A percentile compares a stretch with the other conserved stretches of the same genome.
phyloP scores from a whole-genome alignment of 2,113 vertebrate genomes.

The Entosphenus tridentatus region DNA sequence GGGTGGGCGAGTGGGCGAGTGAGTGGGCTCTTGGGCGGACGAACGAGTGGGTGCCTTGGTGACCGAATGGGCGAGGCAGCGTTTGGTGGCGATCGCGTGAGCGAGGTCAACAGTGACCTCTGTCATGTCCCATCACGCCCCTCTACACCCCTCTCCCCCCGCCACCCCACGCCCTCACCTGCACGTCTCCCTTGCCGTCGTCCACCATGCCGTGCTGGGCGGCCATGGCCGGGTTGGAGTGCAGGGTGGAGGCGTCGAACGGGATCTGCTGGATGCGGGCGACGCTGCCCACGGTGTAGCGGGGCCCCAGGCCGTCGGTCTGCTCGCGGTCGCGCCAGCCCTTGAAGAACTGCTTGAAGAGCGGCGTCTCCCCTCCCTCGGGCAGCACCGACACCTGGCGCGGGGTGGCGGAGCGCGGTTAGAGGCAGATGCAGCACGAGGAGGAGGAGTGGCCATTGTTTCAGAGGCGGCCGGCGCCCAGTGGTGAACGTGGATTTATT shows the following conservation, averaged over 20 bases:
- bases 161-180: constrained; percentile 19
- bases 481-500: too few species aligned
- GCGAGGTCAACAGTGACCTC: neutral
- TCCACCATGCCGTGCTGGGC: constrained; percentile 95
- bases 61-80: too few species aligned
- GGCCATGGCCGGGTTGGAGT: constrained; percentile 61
- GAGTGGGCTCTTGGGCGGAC: too few species aligned
- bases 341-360: constrained; percentile 99
- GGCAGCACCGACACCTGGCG: constrained; percentile 58
- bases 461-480: neutral
- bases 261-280: constrained; percentile 65
- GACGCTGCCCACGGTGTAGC: constrained; percentile 57
- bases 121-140: neutral
- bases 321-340: constrained; percentile 76
- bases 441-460: neutral
- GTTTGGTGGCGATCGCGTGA: too few species aligned
- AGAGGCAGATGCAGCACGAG: neutral
- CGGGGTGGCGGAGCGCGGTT: neutral
- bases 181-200: constrained; percentile 50
- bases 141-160: neutral
- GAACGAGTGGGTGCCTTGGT: too few species aligned
- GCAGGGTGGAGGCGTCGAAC: constrained; percentile 55
- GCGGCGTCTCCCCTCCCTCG: constrained; percentile 65
- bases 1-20: too few species aligned
- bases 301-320: constrained; percentile 51